Base-by-base conservation (phyloP, 2,888 invertebrate genomes). In the Lepidochitona cinerea region DNA sequence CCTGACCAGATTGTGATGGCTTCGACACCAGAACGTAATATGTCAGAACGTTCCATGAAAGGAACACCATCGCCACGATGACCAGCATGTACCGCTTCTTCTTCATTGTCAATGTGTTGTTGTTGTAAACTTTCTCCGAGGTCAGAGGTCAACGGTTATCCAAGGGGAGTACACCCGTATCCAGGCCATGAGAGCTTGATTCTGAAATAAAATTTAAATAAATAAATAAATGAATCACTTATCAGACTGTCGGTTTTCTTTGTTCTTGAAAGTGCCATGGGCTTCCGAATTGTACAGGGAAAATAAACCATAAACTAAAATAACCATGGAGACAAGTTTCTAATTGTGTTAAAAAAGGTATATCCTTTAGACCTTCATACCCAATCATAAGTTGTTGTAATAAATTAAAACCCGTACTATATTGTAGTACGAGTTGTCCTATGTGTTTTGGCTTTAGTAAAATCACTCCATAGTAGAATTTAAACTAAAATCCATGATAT, bases 41-140 rank as follows among this genome's bases (percentile, higher is more conserved):
- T 74, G 86, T 87, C 36, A 87, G 74, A 69, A 85, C 75, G 72
- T 87, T 87, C 87, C 87, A 87, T 7, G 83, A 79, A 36, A 87
- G 80, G 74, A 87, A 86, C 75, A 85, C 82, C 14, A 80, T 73
- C 53, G 85, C 81, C 18, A 85, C 82, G 7, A 85, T 71, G 37
- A 82, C 72, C 65, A 86, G 71, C 33, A 86, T 69, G 71, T 86
- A 83, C 23, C 59, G 59, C 72, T 83, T 81, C 54, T 80, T 78
- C 54, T 82, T 79, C 82, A 87, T 82, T 65, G 37, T 79, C 37
- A 59, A 14, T 12, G 32, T 23, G 59, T n/a, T 23, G 23, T n/a
- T 18, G 49, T 49, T 23, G 23, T 18, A 49, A 23, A 23, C 49
- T 9, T 41, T 41, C 41, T 12, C 18, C 23, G 26, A 59, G 59